Base-by-base conservation (phyloP, 2,113 vertebrate genomes). In the Procapra przewalskii region DNA sequence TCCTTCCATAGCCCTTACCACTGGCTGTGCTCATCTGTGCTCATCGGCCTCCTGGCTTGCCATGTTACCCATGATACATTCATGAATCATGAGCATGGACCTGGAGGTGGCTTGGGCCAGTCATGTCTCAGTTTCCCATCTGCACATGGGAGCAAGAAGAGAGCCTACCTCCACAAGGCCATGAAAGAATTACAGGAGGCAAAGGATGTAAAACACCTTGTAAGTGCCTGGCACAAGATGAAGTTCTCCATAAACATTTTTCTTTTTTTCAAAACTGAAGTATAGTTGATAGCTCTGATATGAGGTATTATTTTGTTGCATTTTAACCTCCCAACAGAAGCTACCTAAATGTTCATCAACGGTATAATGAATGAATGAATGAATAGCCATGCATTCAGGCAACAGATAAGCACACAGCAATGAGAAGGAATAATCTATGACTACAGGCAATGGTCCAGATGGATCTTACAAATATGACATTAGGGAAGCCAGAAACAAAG, bases 251-350 rank as follows among this genome's bases (percentile, higher is more conserved):
- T 45, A 80, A 95, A 50, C 3, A 27, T 57, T 40, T 97, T 40
- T 54, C 36, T 52, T n/a, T 33, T 81, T 52, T 52, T 33, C 71
- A 81, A 40, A 52, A 52, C 48, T 52, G 48, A 81, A 81, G 45
- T 52, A 52, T 21, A 52, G 79, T 4, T 52, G 48, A n/a, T 33
- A 52, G 16, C 79, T 81, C 79, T 33, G 48, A 17, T 81, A 33
- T n/a, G 17, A 81, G 48, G 79, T 52, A 81, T 81, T 52, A 81
- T 81, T 81, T 52, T 52, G 79, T n/a, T n/a, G 45, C 45, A 81
- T 52, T 81, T 81, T 50, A 81, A 81, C 79, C 31, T 81, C 62
- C 77, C 54, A 52, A 43, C 48, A 79, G 43, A 94, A 75, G 62
- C 59, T 15, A 23, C 36, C 25, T 71, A 85, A 64, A 77, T 36